These are phyloP conservation scores for Mnemiopsis leidyi DNA, from an alignment of 37 sponge, comb jelly and placozoan species.

Conservation along the genomic window DNA sequence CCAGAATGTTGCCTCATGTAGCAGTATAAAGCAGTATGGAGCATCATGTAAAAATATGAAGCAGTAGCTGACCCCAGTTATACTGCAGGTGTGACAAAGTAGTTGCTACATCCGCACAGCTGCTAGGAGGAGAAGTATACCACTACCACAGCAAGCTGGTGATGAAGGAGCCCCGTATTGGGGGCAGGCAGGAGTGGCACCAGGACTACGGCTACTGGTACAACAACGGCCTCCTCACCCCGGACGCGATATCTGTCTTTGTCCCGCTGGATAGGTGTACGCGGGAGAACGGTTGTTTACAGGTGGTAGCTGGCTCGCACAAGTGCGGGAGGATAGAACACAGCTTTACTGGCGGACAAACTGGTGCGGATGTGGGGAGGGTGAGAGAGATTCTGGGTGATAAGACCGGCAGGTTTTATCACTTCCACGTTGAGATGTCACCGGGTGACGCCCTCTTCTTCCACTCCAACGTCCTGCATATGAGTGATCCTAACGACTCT, in stretches of 20 bases:
- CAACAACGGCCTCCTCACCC: slow-evolving; percentile 85
- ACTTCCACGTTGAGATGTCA: slow-evolving; percentile 74
- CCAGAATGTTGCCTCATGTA: no score
- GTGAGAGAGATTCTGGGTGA: slow-evolving; percentile 69
- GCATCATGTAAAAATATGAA: slow-evolving; percentile 75
- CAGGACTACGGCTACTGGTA: slow-evolving; percentile 99
- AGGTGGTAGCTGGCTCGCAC: slow-evolving; percentile 86
- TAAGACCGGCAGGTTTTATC: slow-evolving; percentile 67
- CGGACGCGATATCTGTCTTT: slow-evolving; percentile 85
- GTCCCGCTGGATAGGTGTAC: slow-evolving; percentile 87
- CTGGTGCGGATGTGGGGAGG: slow-evolving; percentile 84
- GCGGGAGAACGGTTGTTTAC: slow-evolving; percentile 85
- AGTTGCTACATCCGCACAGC: slow-evolving; percentile 79
- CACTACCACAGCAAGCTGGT: slow-evolving; percentile 95
- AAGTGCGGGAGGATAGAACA: slow-evolving; percentile 80
- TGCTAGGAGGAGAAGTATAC: slow-evolving; percentile 90
- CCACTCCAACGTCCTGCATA: slow-evolving; percentile 84
- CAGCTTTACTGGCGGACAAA: slow-evolving; percentile 73
- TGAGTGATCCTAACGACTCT: slow-evolving; percentile 82
- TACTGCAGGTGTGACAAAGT: slow-evolving; percentile 79
- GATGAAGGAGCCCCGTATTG: slow-evolving; percentile 91
- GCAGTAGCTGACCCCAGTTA: slow-evolving; percentile 83
- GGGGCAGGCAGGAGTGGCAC: slow-evolving; percentile 93
- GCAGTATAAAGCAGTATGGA: not conserved
- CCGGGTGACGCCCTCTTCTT: slow-evolving; percentile 86